These are phyloP conservation scores for Rhopalosiphum nymphaeae DNA, from an alignment of 2,888 invertebrate species.

Conservation along the genomic window DNA sequence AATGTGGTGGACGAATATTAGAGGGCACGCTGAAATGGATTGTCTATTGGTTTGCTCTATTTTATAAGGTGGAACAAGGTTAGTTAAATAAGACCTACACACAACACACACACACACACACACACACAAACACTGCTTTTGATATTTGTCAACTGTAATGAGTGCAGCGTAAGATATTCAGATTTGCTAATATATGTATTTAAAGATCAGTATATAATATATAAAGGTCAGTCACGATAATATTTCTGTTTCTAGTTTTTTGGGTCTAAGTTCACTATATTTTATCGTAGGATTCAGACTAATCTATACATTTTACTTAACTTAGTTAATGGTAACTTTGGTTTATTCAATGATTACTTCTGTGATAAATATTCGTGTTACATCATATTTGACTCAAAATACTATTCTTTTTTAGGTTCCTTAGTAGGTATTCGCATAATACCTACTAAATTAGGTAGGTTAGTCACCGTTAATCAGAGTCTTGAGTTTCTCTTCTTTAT, in stretches of 20 bases:
- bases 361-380: background rate
- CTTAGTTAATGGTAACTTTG: background rate
- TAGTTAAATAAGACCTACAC: too few species aligned
- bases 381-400: background rate
- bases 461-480: too few species aligned
- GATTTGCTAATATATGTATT: too few species aligned
- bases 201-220: too few species aligned
- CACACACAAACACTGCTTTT: too few species aligned
- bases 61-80: too few species aligned
- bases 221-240: background rate
- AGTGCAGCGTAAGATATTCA: too few species aligned
- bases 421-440: background rate
- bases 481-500: background rate
- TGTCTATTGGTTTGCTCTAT: too few species aligned
- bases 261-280: background rate
- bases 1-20: too few species aligned
- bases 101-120: too few species aligned
- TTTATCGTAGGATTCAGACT: background rate
- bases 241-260: background rate
- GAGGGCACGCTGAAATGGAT: too few species aligned
- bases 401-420: background rate
- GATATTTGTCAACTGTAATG: too few species aligned
- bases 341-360: background rate
- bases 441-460: background rate
- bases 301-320: background rate